Evolutionary conservation across 2,888 invertebrate genomes (phyloP).

Genomic region (Conomelus anceps): DNA sequence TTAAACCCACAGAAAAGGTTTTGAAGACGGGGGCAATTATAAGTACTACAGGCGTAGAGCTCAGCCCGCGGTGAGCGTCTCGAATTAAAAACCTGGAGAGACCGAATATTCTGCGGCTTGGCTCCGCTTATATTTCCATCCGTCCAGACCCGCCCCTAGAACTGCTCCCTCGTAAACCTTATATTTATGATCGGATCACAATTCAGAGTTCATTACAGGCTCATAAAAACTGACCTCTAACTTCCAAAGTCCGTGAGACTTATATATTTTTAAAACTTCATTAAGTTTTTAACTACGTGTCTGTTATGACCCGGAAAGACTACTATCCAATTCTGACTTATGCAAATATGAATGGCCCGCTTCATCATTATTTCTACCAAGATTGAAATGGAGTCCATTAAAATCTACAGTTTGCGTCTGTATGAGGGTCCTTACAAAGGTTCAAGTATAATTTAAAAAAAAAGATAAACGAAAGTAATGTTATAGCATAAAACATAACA

Average conservation of each 20-base stretch:
- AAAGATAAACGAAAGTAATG: neutral
- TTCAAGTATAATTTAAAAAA: no score
- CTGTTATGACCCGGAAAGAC: neutral
- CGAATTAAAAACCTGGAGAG: neutral
- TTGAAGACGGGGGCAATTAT: neutral
- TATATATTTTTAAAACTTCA: neutral
- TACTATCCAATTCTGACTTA: neutral
- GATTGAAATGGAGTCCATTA: neutral
- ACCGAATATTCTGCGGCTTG: neutral
- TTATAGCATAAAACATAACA: neutral
- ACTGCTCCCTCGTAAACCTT: slow-evolving; percentile 2
- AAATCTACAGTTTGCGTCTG: neutral
- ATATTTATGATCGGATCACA: slow-evolving; percentile 4
- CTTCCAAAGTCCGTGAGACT: neutral
- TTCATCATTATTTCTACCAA: neutral
- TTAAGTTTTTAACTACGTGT: neutral
- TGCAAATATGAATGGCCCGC: neutral
- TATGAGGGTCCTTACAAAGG: neutral
- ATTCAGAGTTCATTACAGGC: slow-evolving; percentile 12
- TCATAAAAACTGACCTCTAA: neutral
- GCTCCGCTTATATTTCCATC: neutral
- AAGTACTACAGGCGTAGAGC: neutral
- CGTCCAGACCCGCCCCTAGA: neutral
- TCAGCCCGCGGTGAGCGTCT: neutral
- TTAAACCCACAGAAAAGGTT: neutral